Percentiles rank a stretch among this genome's conserved stretches.
phyloP scores from a whole-genome alignment of 2,888 invertebrate genomes.

The Lasioglossum malachurum region DNA sequence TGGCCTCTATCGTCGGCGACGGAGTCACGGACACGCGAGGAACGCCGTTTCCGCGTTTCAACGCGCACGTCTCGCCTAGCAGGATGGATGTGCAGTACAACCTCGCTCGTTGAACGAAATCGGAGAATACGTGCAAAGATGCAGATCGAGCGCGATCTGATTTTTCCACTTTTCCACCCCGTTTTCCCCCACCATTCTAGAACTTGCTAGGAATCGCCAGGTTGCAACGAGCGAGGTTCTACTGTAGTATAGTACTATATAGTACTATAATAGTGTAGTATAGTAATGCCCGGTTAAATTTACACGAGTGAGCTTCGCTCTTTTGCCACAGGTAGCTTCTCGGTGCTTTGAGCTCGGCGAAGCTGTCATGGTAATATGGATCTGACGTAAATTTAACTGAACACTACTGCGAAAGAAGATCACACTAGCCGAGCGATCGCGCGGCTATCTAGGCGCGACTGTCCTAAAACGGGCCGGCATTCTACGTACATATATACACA shows the following conservation, averaged over 20 bases:
- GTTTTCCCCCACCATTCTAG: not conserved
- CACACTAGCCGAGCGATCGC: not conserved
- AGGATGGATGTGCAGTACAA: not conserved
- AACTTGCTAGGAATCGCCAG: not conserved
- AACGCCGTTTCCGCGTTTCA: conserved; percentile 1
- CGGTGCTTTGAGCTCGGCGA: not conserved
- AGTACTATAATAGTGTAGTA: no score
- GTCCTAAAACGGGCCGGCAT: conserved; percentile 29
- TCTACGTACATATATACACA: conserved; percentile 67
- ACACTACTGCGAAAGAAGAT: not conserved
- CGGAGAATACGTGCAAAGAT: not conserved
- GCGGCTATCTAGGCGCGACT: conserved; percentile 3
- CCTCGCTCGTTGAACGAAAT: not conserved
- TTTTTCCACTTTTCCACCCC: not conserved
- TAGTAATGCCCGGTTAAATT: not conserved
- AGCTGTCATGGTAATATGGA: not conserved
- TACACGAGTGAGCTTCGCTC: not conserved
- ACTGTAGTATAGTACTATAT: not conserved
- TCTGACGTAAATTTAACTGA: not conserved
- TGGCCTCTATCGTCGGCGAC: conserved; percentile 51
- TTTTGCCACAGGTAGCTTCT: not conserved
- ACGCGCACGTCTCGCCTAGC: conserved; percentile 23
- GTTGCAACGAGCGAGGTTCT: not conserved
- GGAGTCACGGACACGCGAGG: conserved; percentile 26
- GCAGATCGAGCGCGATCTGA: not conserved